Base-by-base conservation (phyloP, 2,797 vertebrate genomes). In the Borostomias antarcticus region DNA sequence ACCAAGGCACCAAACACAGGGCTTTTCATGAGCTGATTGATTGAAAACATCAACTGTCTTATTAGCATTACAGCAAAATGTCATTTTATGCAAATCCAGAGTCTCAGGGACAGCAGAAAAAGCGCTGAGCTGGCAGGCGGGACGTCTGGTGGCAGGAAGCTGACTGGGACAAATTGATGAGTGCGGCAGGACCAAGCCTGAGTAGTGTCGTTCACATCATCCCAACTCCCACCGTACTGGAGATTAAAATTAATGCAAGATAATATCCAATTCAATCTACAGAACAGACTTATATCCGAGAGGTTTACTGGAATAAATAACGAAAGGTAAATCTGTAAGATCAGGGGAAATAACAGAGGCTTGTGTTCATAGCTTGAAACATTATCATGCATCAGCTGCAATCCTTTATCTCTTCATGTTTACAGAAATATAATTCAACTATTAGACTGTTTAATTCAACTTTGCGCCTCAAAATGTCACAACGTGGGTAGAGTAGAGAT, bases 51-150 rank as follows among this genome's bases (percentile, higher is more conserved):
- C 66, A 68, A 77, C 73, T 68, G 58, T 30, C 68, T 80, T 67
- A 70, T 81, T 88, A 86, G 86, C 72, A 74, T 65, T 84, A 74
- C 67, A 83, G 74, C 71, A 80, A 90, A 91, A 91, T 92, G 88
- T 88, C 86, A 89, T 78, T 73, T 52, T 30, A 87, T 88, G 89
- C 81, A 90, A 92, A 91, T 88, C 68, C 67, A 83, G 69, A 64
- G 78, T 76, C 86, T 81, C 71, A 78, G 85, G 83, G 89, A 84
- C 78, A 58, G 73, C 50, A 64, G 69, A 53, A 76, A 71, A 82
- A 82, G 74, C 75, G 64, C 29, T 17, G 62, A 11, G 77, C 85
- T 85, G 84, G 82, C 84, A 82, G n/a, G n/a, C 73, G 82, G 82
- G 68, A n/a, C 52, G 59, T 43, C 37, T 73, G 54, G 75, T 72